Percentiles rank a stretch among this genome's conserved stretches.
Evolutionary conservation across 2,113 vertebrate genomes (phyloP).

Genomic region (Oreochromis tanganicae): DNA sequence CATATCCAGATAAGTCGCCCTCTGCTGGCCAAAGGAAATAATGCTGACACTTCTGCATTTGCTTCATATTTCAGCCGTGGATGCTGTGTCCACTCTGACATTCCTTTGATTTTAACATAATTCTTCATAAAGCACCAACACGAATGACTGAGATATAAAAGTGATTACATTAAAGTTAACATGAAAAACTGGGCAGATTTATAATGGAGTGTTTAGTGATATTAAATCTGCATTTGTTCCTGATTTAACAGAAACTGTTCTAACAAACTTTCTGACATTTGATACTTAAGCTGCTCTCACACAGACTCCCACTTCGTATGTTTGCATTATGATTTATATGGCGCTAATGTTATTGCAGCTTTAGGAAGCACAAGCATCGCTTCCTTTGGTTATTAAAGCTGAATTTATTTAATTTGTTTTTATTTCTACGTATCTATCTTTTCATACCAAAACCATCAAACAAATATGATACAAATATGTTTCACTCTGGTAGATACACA

Average conservation of each 20-base stretch:
- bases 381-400: not conserved
- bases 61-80: not conserved
- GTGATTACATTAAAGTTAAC: not conserved
- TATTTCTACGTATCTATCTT: not conserved
- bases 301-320: not conserved
- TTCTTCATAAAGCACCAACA: not conserved
- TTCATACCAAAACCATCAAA: not conserved
- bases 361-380: not conserved
- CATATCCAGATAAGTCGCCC: not conserved
- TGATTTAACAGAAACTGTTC: not conserved
- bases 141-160: not conserved
- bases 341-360: not conserved
- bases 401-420: not conserved
- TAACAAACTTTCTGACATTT: not conserved
- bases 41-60: not conserved
- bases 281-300: not conserved
- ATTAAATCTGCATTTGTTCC: not conserved
- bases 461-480: not conserved
- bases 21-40: not conserved
- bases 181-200: not conserved
- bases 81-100: not conserved
- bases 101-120: not conserved
- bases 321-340: not conserved
- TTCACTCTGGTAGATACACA: not conserved
- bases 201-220: not conserved